Conservation (phyloP, 2,888 invertebrate genomes). For the Tenodera sinensis region DNA sequence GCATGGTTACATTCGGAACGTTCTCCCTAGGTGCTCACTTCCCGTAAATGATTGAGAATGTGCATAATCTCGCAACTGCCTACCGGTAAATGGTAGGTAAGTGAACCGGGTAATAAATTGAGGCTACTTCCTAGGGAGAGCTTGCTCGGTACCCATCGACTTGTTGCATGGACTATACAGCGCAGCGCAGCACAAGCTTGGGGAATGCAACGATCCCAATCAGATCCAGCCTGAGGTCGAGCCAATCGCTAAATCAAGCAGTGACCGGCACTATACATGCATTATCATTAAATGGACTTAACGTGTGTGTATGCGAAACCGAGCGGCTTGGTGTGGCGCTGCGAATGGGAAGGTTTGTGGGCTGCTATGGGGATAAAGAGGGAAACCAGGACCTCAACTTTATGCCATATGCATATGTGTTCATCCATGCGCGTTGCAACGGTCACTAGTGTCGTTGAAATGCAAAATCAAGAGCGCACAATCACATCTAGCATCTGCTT, state of each 20-base stretch:
- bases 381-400: not conserved
- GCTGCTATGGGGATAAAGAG: not conserved
- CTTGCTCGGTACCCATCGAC: not conserved
- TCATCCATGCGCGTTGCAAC: not conserved
- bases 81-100: too few relatives aligned
- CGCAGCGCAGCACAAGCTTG: not conserved
- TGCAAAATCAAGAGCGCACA: conserved; percentile 11
- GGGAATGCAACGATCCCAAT: not conserved
- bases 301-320: conserved; percentile 4
- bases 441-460: not conserved
- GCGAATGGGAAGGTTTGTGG: not conserved
- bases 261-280: not conserved
- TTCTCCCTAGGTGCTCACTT: too few relatives aligned
- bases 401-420: conserved; percentile 12
- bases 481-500: conserved; percentile 10
- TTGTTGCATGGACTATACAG: not conserved
- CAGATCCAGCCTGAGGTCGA: not conserved
- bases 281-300: conserved; percentile 15
- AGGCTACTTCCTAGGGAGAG: not conserved
- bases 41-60: too few relatives aligned
- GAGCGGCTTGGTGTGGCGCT: not conserved
- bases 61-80: too few relatives aligned
- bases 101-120: too few relatives aligned
- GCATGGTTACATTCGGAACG: too few relatives aligned
- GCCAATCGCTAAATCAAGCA: conserved; percentile 2